phyloP scores from a whole-genome alignment of 2,113 vertebrate species.

The Lophius piscatorius region DNA sequence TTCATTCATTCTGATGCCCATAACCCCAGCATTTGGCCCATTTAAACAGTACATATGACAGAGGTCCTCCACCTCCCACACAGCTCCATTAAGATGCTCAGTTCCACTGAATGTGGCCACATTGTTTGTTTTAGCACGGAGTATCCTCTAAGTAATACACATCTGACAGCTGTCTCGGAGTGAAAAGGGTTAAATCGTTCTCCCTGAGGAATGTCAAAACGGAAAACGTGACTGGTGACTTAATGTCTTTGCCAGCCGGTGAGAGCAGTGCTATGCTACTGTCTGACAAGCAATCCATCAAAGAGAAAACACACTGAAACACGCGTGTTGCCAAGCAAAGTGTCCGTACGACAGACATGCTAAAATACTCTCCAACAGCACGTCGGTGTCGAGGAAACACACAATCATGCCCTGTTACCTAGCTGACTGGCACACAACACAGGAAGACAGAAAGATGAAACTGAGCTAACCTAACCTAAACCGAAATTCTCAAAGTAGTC shows the following conservation, averaged over 20 bases:
- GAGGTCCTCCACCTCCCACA: slow-evolving; percentile 43
- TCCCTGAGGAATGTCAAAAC: slow-evolving; percentile 69
- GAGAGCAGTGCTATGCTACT: slow-evolving; percentile 59
- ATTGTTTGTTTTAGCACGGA: slow-evolving; percentile 11
- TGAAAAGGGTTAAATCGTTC: slow-evolving; percentile 72
- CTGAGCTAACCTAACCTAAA: slow-evolving; percentile 11
- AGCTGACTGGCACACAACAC: slow-evolving; percentile 23
- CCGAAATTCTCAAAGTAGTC: slow-evolving; percentile 37
- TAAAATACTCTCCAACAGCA: slow-evolving; percentile 25
- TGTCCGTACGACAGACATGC: slow-evolving; percentile 34
- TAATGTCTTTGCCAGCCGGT: slow-evolving; percentile 75
- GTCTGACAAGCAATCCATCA: slow-evolving; percentile 82
- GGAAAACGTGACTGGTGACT: slow-evolving; percentile 75
- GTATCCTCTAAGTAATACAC: slow-evolving; percentile 49
- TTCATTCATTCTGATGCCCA: neutral
- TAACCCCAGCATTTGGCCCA: slow-evolving; percentile 18
- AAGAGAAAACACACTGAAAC: slow-evolving; percentile 68
- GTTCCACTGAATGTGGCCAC: slow-evolving; percentile 19
- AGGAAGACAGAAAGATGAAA: slow-evolving; percentile 20
- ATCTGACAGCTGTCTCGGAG: slow-evolving; percentile 56
- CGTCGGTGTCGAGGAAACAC: neutral
- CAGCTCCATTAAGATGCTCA: slow-evolving; percentile 36
- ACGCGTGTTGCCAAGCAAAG: slow-evolving; percentile 49
- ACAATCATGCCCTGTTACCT: slow-evolving; percentile 36
- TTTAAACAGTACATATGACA: slow-evolving; percentile 27